These are phyloP conservation scores for Catocala sponsa DNA, from an alignment of 2,888 invertebrate genomes.

Conservation along the genomic window DNA sequence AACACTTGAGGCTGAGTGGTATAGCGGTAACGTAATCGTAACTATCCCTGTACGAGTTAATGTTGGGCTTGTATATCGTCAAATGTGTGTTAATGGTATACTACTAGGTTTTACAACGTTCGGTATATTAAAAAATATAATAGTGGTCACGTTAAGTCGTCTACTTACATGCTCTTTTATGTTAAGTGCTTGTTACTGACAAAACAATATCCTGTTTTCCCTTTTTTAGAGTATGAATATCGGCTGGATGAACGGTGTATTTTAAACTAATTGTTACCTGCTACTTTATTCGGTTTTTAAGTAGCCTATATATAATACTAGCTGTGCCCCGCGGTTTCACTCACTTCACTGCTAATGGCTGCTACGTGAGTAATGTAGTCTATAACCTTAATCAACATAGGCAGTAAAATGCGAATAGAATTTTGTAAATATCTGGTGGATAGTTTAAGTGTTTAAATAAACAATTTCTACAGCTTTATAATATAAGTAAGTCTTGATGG, in stretches of 20 bases:
- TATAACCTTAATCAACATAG: too few species aligned
- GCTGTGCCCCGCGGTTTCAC: too few species aligned
- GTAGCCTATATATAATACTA: too few species aligned
- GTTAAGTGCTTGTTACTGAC: constrained; percentile 3
- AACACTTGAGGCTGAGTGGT: constrained; percentile 47
- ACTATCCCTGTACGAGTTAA: constrained; percentile 61
- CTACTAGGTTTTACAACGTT: constrained; percentile 6
- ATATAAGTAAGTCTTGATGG: too few species aligned
- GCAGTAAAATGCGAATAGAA: too few species aligned
- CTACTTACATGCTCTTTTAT: constrained; percentile 3
- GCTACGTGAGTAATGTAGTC: too few species aligned
- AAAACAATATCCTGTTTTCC: neutral
- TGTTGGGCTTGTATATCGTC: constrained; percentile 16
- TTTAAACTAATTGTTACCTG: too few species aligned
- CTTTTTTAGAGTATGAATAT: neutral
- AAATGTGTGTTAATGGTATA: constrained; percentile 45
- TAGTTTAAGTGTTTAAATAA: too few species aligned
- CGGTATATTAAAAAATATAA: constrained; percentile 2
- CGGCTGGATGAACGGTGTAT: neutral
- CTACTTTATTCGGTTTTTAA: too few species aligned
- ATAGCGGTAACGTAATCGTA: constrained; percentile 71
- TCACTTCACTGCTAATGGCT: too few species aligned
- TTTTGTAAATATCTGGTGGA: too few species aligned
- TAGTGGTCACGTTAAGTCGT: neutral
- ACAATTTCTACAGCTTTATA: too few species aligned